phyloP scores from a whole-genome alignment of 2,797 vertebrate genomes.

The Etheostoma nigrum region DNA sequence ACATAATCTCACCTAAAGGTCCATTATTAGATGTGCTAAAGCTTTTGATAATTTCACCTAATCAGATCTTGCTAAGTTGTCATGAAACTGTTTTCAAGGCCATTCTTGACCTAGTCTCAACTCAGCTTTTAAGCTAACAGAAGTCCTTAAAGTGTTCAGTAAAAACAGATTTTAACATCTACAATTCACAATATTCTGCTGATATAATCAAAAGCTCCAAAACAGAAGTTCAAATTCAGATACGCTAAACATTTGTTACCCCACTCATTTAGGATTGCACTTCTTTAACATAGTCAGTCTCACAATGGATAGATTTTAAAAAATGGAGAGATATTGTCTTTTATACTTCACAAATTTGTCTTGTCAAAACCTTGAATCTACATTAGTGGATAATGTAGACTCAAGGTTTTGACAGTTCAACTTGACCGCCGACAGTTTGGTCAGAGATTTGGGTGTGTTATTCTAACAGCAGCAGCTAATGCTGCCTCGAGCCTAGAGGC shows the following conservation, averaged over 20 bases:
- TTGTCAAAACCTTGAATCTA: background rate
- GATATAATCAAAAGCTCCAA: background rate
- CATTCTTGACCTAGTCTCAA: background rate
- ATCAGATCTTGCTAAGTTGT: background rate
- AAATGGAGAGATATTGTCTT: no score
- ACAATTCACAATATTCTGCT: background rate
- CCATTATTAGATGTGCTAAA: background rate
- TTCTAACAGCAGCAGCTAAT: no score
- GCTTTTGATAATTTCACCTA: background rate
- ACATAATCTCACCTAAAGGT: background rate
- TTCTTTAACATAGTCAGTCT: background rate
- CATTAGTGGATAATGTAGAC: background rate
- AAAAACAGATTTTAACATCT: background rate
- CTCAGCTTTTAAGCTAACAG: background rate
- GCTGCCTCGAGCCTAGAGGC: no score
- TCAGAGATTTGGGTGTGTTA: no score
- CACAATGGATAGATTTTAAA: background rate
- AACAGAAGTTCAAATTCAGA: background rate
- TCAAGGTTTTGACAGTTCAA: no score
- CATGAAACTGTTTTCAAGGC: no score
- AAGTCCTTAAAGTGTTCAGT: no score
- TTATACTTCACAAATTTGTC: no score
- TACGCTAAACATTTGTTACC: background rate
- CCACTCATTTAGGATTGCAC: background rate
- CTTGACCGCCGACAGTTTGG: no score